Evolutionary conservation across 2,797 vertebrate genomes (phyloP).

Genomic region (Moxostoma hubbsi): DNA sequence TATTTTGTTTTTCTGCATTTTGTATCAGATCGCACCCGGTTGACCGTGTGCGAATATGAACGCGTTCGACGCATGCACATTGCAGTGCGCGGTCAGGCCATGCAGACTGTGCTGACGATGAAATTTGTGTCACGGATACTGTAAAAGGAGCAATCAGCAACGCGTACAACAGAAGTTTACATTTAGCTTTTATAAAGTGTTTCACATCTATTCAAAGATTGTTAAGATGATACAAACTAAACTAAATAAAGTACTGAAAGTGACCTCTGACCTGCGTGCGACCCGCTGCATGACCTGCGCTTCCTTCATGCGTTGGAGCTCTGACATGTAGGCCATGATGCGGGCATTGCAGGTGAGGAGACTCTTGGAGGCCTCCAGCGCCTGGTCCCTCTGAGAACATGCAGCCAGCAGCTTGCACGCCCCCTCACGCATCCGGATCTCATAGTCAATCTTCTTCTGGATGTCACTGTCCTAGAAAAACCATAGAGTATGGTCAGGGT

Average conservation of each 20-base stretch:
- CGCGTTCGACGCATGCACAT: too few relatives aligned
- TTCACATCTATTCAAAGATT: not conserved
- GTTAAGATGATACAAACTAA: not conserved
- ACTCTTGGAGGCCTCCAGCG: slow-evolving; percentile 89
- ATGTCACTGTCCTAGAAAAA: slow-evolving; percentile 87
- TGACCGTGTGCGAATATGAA: too few relatives aligned
- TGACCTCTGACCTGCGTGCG: slow-evolving; percentile 75
- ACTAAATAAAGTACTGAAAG: not conserved
- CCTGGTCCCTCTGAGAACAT: slow-evolving; percentile 89
- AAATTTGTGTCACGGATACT: too few relatives aligned
- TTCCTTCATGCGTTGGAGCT: slow-evolving; percentile 93
- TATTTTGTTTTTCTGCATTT: too few relatives aligned
- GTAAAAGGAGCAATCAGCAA: too few relatives aligned
- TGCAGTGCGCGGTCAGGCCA: too few relatives aligned
- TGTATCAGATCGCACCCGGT: too few relatives aligned
- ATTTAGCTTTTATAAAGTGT: not conserved
- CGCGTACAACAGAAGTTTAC: too few relatives aligned
- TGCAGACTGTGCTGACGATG: too few relatives aligned
- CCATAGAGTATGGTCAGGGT: not conserved
- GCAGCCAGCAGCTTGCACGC: slow-evolving; percentile 91
- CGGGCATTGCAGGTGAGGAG: slow-evolving; percentile 89
- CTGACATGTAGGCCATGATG: slow-evolving; percentile 92
- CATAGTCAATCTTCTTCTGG: slow-evolving; percentile 92
- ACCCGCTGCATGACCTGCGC: slow-evolving; percentile 87
- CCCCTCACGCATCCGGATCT: slow-evolving; percentile 93